Evolutionary conservation across 1,140 invertebrate genomes (phyloP).

Genomic region (Drosophila busckii): DNA sequence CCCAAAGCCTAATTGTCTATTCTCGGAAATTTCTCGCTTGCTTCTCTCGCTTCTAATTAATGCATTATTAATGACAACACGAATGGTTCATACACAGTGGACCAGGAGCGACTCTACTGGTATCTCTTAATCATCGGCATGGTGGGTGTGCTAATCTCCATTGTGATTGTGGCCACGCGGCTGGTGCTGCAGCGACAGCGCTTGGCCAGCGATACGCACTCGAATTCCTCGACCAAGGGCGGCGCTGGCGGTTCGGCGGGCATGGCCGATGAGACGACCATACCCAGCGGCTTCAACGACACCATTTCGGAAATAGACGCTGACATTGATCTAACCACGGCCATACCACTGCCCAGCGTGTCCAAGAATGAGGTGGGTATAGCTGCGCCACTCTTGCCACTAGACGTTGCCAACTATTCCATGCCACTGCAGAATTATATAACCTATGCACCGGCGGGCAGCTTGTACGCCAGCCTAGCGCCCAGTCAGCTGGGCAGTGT

Average conservation of each 20-base stretch:
- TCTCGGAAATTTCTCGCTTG: no score
- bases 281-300: constrained; percentile 87
- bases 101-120: constrained; percentile 88
- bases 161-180: constrained; percentile 84
- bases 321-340: constrained; percentile 84
- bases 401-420: neutral
- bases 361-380: constrained; percentile 74
- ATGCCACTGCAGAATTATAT: constrained; percentile 61
- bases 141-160: constrained; percentile 84
- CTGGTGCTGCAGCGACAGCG: constrained; percentile 83
- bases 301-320: constrained; percentile 86
- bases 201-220: constrained; percentile 78
- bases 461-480: constrained; percentile 55
- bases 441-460: constrained; percentile 56
- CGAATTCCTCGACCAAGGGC: constrained; percentile 39
- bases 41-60: no score
- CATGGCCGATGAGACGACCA: constrained; percentile 80
- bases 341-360: constrained; percentile 80
- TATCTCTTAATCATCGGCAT: constrained; percentile 86
- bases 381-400: neutral
- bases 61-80: no score
- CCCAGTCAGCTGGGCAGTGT: constrained; percentile 41
- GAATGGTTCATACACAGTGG: constrained; percentile 83
- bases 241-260: constrained; percentile 11
- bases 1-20: no score